Evolutionary conservation across 2,797 vertebrate species (phyloP), one percentile per base, ranked within the genome.

Genomic region (Harpagifer antarcticus): DNA sequence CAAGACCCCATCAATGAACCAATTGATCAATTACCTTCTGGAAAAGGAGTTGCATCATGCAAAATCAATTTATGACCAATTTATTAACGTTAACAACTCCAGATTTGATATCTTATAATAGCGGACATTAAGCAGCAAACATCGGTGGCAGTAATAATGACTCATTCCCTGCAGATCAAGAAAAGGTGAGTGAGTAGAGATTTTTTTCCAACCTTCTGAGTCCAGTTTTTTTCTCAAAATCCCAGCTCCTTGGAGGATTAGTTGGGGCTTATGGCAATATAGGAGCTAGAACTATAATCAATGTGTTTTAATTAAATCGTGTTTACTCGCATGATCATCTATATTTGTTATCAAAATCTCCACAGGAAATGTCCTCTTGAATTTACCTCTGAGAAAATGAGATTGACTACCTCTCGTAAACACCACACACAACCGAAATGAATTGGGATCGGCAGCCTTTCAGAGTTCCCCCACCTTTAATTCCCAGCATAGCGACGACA

Each of bases 291-390:
- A 56, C 77, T 64, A 48, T 53, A 79, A 83, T 86, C 62, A 78
- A 55, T 77, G 59, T 57, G 65, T 64, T 66, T 79, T 82, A 84
- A 90, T 88, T 72, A 87, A 90, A 90, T 83, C 53, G 53, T 85
- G 83, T 84, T 88, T 90, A 74, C 65, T 73, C 14, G 19, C 43
- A 79, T 65, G 42, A 81, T 79, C 74, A 84, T 90, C 68, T 76
- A 65, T 64, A 83, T 82, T 79, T 86, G 68, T 56, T 81, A 62
- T 67, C 33, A 44, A 15, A 74, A 45, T 68, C 55, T n/a, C 62
- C 62, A 40, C 48, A 9, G 66, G 15, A 58, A 11, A 58, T 63
- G 44, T 63, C 78, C 69, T 37, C 69, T 85, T 60, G 70, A 79
- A 72, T 87, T 83, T 81, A 72, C 61, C 68, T 72, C 65, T 52